Evolutionary conservation across 1,140 invertebrate genomes (phyloP), one percentile per base, ranked within the genome.

Genomic region (Conopomorpha cramerella): DNA sequence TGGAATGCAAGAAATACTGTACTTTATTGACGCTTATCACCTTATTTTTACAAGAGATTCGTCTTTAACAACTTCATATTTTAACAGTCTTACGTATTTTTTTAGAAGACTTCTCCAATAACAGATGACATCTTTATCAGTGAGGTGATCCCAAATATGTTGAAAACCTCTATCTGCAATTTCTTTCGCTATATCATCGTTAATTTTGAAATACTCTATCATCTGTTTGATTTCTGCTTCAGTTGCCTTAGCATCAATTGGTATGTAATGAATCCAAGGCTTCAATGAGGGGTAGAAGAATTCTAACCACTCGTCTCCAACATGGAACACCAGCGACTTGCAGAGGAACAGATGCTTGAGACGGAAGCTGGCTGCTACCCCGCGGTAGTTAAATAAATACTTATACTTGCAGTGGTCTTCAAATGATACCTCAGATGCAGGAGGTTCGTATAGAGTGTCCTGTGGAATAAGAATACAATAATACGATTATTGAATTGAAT

Each of bases 211-310:
- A 82, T 93, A 98, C 30, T 84, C 52, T 17, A 98, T 77, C 1
- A 95, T 71, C 19, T 87, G 78, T 54, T 81, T 76, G 2, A 94
- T 74, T 41, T 91, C 81, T 36, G 85, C 59, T 63, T 88, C 76
- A 15, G 68, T 82, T 16, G 89, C 85, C 52, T 86, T 81, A 33
- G 82, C 82, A n/a, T 81, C 74, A 1, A 99, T 84, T 3, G 95
- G 96, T 49, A 99, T 84, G 60, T 96, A 98, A 79, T 99, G 96
- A 30, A 96, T 84, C 96, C 96, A 98, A 2, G 95, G 95, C 65
- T 93, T 93, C 49, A 99, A 76, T 18, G 85, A 83, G 14, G 86
- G 81, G 61, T 99, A 98, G 66, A 97, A 99, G 77, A 98, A 99
- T 80, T 99, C 96, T 15, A 86, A 78, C 95, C 95, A 98, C 45